phyloP scores from a whole-genome alignment of 1,140 invertebrate species.

The Reticulitermes speratus region DNA sequence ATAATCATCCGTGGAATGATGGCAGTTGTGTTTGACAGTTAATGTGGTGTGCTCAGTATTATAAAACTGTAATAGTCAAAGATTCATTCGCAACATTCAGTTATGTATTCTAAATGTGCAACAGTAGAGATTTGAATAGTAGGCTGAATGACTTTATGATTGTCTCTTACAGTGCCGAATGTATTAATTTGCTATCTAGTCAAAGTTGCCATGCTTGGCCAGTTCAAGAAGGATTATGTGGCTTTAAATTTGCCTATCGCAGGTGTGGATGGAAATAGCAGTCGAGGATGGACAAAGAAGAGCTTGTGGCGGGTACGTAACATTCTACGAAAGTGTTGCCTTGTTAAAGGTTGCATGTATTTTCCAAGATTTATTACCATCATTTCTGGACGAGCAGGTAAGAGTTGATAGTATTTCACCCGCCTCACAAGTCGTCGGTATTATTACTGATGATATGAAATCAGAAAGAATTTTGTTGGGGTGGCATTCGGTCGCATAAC shows the following conservation, averaged over 20 bases:
- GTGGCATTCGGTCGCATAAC: neutral
- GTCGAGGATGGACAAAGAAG: conserved; percentile 34
- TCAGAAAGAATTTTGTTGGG: neutral
- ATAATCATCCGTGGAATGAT: neutral
- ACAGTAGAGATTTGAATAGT: neutral
- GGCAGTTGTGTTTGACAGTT: neutral
- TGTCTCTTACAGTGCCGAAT: neutral
- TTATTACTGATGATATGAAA: neutral
- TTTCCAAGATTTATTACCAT: too few species aligned
- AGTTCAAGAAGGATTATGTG: conserved; percentile 32
- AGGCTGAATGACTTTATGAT: neutral
- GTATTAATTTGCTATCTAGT: neutral
- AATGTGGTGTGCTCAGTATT: neutral
- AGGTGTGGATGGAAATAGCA: neutral
- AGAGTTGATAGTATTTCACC: too few species aligned
- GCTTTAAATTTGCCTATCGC: conserved; percentile 30
- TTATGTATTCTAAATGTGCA: neutral
- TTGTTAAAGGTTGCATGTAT: too few species aligned
- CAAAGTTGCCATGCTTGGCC: conserved; percentile 27
- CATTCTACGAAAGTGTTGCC: too few species aligned
- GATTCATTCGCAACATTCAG: neutral
- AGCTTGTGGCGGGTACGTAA: conserved; percentile 51
- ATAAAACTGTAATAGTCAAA: neutral
- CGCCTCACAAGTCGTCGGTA: too few species aligned
- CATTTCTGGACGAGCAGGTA: too few species aligned